Percentiles rank a stretch among this genome's conserved stretches.
Evolutionary conservation across 1,140 invertebrate genomes (phyloP).

Genomic region (Cheumatopsyche charites): DNA sequence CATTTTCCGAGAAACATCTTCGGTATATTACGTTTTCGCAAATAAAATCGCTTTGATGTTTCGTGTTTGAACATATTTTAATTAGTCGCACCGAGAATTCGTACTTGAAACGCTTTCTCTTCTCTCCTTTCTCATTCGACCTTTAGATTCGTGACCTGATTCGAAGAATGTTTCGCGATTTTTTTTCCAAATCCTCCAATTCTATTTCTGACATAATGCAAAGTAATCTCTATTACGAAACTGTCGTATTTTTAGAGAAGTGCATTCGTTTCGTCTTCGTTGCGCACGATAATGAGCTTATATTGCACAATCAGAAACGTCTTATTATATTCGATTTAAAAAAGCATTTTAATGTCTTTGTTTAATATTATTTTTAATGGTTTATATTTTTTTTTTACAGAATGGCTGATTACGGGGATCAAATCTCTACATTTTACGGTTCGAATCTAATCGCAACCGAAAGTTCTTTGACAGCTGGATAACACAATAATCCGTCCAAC

Average conservation of each 20-base stretch:
- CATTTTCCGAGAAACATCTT: too few relatives aligned
- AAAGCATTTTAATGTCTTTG: too few relatives aligned
- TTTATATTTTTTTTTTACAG: slow-evolving; percentile 23
- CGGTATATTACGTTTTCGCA: too few relatives aligned
- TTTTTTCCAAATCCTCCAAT: too few relatives aligned
- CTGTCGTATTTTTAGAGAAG: not conserved
- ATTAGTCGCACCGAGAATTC: slow-evolving; percentile 10
- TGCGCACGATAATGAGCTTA: not conserved
- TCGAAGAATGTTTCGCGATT: not conserved
- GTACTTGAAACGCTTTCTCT: not conserved
- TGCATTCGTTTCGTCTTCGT: not conserved
- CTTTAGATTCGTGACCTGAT: not conserved
- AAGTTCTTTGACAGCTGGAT: slow-evolving; percentile 34
- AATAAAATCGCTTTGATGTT: too few relatives aligned
- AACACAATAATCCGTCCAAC: slow-evolving; percentile 28
- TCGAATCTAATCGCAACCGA: slow-evolving; percentile 16
- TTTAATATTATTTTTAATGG: not conserved
- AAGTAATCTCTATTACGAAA: too few relatives aligned
- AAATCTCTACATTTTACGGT: not conserved
- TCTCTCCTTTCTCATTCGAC: not conserved
- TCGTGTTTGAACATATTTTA: not conserved
- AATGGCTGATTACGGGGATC: slow-evolving; percentile 19
- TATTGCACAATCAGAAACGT: not conserved
- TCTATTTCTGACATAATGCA: too few relatives aligned
- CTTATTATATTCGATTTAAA: too few relatives aligned